Evolutionary conservation across 2,113 vertebrate species (phyloP).

Genomic region (Indicator indicator): DNA sequence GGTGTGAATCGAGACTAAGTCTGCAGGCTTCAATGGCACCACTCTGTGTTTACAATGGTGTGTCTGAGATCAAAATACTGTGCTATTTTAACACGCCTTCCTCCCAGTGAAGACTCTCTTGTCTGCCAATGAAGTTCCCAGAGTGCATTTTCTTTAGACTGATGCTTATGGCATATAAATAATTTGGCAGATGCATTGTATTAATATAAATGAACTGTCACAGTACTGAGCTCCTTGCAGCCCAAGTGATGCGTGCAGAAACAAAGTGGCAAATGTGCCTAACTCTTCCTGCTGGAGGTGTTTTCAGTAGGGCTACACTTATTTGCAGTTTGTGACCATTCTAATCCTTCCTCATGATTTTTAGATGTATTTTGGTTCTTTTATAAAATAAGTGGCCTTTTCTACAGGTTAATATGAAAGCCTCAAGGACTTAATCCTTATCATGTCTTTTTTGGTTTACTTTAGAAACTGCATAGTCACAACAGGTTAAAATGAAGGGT

Average conservation of each 20-base stretch:
- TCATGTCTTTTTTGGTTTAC: neutral
- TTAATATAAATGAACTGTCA: conserved; percentile 58
- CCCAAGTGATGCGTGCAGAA: neutral
- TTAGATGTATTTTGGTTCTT: neutral
- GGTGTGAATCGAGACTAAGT: conserved; percentile 10
- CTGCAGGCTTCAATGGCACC: neutral
- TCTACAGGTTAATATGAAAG: neutral
- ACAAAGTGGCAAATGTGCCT: neutral
- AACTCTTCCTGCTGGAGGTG: neutral
- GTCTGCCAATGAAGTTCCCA: neutral
- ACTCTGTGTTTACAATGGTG: neutral
- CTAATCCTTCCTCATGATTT: neutral
- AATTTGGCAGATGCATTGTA: conserved; percentile 52
- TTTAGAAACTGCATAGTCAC: neutral
- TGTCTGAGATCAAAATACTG: conserved; percentile 4
- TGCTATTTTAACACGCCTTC: neutral
- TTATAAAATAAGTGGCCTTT: neutral
- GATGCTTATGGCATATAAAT: conserved; percentile 44
- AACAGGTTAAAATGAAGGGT: neutral
- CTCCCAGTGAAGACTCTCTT: neutral
- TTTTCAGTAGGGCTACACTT: neutral
- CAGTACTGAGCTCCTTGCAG: neutral
- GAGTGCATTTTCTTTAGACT: neutral
- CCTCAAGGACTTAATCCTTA: neutral
- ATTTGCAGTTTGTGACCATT: neutral